These are phyloP conservation scores for Daboia siamensis DNA, from an alignment of 2,113 vertebrate species.

Conservation along the genomic window DNA sequence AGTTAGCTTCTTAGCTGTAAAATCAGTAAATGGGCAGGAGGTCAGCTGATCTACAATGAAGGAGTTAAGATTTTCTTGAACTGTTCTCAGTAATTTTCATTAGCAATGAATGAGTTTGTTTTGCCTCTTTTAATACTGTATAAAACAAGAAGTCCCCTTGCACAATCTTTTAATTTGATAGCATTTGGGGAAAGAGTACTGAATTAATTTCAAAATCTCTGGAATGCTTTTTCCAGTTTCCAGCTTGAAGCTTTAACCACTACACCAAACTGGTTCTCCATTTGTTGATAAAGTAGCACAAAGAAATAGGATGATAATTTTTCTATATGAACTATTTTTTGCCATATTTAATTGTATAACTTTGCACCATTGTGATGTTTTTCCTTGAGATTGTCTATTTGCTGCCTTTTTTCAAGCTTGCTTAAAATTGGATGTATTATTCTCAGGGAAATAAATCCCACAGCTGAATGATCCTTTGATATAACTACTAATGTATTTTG, in stretches of 20 bases:
- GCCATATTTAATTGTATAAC: background rate
- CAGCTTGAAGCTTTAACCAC: background rate
- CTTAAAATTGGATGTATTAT: background rate
- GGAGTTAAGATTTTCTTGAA: background rate
- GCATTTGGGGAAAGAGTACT: background rate
- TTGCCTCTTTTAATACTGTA: background rate
- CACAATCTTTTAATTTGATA: background rate
- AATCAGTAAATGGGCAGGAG: background rate
- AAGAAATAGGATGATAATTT: background rate
- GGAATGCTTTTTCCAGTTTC: background rate
- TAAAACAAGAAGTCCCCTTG: background rate
- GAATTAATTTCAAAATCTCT: background rate
- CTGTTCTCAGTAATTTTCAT: slow-evolving; percentile 1
- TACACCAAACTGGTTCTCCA: background rate
- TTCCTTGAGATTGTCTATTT: background rate
- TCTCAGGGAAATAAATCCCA: background rate
- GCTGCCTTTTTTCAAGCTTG: background rate
- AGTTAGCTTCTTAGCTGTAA: background rate
- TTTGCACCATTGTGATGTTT: background rate
- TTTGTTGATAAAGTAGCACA: background rate
- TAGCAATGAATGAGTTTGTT: slow-evolving; percentile 9
- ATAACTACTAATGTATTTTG: background rate
- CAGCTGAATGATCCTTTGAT: background rate
- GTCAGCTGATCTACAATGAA: background rate
- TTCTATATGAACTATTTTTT: background rate